Conservation (phyloP, 2,888 invertebrate genomes). For the Eupithecia vulgata region DNA sequence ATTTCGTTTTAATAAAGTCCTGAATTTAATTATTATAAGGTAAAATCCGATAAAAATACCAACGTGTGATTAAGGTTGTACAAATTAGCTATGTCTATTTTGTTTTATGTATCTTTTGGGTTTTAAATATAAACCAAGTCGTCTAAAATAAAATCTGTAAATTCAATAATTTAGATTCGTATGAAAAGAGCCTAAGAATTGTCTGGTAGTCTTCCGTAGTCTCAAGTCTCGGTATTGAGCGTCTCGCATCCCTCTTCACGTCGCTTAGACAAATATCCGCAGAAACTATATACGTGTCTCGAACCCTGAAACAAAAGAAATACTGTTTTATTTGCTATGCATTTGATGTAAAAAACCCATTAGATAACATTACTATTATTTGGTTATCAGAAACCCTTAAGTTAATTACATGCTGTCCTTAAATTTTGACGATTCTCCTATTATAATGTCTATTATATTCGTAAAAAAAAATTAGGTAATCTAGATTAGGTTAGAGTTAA, state of each 20-base stretch:
- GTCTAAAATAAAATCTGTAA: neutral
- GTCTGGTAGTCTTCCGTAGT: neutral
- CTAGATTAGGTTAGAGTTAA: neutral
- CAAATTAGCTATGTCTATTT: neutral
- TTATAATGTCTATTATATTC: too few relatives aligned
- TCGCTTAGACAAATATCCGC: slow-evolving; percentile 77
- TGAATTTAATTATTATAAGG: too few relatives aligned
- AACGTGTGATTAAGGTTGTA: neutral
- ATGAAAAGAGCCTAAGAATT: neutral
- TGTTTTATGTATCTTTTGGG: neutral
- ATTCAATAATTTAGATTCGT: neutral
- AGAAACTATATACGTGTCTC: slow-evolving; percentile 73
- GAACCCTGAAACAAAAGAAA: slow-evolving; percentile 35
- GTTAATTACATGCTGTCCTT: neutral
- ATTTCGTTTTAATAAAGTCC: neutral
- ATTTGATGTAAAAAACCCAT: neutral
- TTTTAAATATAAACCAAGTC: neutral
- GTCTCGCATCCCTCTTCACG: slow-evolving; percentile 67
- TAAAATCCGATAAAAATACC: neutral
- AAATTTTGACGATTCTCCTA: too few relatives aligned
- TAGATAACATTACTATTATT: neutral
- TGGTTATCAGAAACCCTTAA: neutral
- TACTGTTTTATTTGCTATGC: neutral
- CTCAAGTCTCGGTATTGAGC: slow-evolving; percentile 27
- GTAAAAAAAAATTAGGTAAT: neutral